phyloP scores from a whole-genome alignment of 2,797 vertebrate species.

The Triplophysa bombifrons region DNA sequence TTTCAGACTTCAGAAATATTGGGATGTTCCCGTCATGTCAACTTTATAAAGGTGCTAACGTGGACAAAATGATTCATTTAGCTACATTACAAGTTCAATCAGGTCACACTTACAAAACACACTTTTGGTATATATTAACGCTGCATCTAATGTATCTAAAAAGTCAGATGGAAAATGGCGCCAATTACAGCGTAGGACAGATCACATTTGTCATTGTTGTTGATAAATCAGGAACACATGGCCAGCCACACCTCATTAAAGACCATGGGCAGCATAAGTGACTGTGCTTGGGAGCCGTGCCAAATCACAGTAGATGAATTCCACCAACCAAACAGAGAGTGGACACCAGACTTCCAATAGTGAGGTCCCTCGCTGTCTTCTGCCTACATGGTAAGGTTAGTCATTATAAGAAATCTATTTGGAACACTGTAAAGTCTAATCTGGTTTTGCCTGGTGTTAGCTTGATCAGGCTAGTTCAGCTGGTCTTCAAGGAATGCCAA shows the following conservation, averaged over 20 bases:
- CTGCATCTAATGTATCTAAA: conserved; percentile 15
- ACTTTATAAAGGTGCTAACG: conserved; percentile 31
- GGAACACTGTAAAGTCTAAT: neutral
- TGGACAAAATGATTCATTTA: conserved; percentile 35
- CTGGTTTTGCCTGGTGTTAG: no score
- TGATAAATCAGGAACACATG: conserved; percentile 49
- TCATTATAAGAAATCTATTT: neutral
- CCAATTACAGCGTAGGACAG: conserved; percentile 36
- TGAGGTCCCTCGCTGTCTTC: neutral
- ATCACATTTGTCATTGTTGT: conserved; percentile 42
- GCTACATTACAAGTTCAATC: neutral
- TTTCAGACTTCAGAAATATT: conserved; percentile 20
- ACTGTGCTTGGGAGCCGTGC: conserved; percentile 43
- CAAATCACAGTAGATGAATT: conserved; percentile 53
- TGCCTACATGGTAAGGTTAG: neutral
- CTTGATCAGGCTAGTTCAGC: no score
- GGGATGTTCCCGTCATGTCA: conserved; percentile 1
- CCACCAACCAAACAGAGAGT: conserved; percentile 27
- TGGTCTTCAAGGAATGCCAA: neutral
- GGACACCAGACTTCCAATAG: neutral
- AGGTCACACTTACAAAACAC: conserved; percentile 9
- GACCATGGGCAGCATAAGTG: conserved; percentile 19
- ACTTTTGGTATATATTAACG: conserved; percentile 34
- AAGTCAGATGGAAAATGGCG: conserved; percentile 28
- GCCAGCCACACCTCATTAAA: conserved; percentile 48